phyloP scores from a whole-genome alignment of 2,113 vertebrate species.

The Eleginops maclovinus region DNA sequence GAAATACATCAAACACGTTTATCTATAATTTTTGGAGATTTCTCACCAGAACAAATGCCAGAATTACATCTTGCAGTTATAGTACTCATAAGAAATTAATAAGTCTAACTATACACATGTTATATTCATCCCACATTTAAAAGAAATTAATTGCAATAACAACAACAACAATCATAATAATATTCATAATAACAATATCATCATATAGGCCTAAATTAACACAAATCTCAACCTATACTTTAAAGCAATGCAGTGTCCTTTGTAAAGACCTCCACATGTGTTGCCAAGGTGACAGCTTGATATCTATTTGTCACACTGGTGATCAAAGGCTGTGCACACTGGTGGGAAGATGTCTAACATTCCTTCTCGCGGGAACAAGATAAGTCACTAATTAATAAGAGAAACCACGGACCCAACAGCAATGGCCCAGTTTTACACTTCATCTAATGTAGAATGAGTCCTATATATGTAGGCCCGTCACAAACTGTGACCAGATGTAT shows the following conservation, averaged over 20 bases:
- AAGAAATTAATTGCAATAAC: background rate
- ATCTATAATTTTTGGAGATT: background rate
- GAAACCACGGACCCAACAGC: constrained; percentile 65
- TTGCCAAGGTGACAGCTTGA: constrained; percentile 88
- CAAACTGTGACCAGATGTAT: constrained; percentile 25
- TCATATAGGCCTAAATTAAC: no score
- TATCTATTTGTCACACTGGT: constrained; percentile 88
- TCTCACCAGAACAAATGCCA: background rate
- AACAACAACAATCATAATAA: background rate
- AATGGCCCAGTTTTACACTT: constrained; percentile 32
- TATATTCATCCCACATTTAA: background rate
- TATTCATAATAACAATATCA: background rate
- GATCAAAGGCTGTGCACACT: constrained; percentile 84
- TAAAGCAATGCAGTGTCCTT: constrained; percentile 48
- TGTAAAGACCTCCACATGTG: constrained; percentile 79
- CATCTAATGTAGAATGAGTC: constrained; percentile 15
- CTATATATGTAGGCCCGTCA: constrained; percentile 5
- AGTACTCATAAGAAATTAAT: no score
- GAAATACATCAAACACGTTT: background rate
- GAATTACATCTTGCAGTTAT: constrained; percentile 68
- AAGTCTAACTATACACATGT: background rate
- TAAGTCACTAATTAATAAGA: constrained; percentile 89
- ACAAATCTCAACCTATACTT: background rate
- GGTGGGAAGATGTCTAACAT: constrained; percentile 72
- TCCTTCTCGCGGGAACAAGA: constrained; percentile 82